These are phyloP conservation scores for Ivindomyrus marchei DNA, from an alignment of 2,113 vertebrate genomes.

Conservation along the genomic window DNA sequence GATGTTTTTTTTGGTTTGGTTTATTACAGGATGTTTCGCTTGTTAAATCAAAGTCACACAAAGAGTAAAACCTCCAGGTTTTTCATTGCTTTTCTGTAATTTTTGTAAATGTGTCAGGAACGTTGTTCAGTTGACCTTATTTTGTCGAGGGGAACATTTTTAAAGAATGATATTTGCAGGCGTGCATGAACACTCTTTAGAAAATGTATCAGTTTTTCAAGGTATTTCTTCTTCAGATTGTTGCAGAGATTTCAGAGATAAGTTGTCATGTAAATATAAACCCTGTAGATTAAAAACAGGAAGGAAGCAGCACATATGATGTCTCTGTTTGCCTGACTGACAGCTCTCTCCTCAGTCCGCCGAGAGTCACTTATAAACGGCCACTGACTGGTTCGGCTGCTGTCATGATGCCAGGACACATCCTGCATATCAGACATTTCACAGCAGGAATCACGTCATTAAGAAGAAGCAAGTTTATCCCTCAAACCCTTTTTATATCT, in stretches of 20 bases:
- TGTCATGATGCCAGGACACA: neutral
- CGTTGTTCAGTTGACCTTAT: neutral
- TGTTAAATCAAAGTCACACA: neutral
- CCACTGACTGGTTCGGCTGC: neutral
- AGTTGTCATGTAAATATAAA: neutral
- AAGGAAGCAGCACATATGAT: neutral
- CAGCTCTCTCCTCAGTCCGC: neutral
- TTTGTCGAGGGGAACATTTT: neutral
- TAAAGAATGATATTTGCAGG: neutral
- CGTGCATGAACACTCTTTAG: neutral
- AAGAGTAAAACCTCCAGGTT: neutral
- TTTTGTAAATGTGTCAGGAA: neutral
- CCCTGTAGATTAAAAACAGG: neutral
- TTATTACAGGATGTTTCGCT: neutral
- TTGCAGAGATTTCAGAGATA: neutral
- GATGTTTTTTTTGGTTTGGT: neutral
- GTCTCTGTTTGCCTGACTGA: neutral
- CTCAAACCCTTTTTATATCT: neutral
- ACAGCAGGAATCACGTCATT: neutral
- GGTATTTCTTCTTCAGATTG: neutral
- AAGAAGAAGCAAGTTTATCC: neutral
- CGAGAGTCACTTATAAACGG: neutral
- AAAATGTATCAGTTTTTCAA: neutral
- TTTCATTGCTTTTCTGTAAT: neutral
- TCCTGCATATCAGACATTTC: neutral